phyloP scores from a whole-genome alignment of 2,888 invertebrate species.

The Andrena hattorfiana region DNA sequence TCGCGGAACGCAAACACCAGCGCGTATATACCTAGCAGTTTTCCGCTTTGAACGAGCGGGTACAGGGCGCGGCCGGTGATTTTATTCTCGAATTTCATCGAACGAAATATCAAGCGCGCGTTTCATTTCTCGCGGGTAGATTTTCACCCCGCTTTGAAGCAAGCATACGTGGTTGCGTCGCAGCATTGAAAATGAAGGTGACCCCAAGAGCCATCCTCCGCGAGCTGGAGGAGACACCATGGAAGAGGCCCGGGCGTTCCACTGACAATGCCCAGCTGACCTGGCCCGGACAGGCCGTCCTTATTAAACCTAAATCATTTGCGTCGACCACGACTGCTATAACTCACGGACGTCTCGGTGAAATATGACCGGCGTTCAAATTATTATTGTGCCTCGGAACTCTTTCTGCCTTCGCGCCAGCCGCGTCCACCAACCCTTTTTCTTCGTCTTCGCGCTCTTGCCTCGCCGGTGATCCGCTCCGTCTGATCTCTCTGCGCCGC shows the following conservation, averaged over 20 bases:
- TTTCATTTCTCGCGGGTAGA: background rate
- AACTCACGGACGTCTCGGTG: slow-evolving; percentile 81
- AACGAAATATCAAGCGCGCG: background rate
- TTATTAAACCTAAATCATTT: slow-evolving; percentile 85
- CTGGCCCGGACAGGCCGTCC: slow-evolving; percentile 78
- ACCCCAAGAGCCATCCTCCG: slow-evolving; percentile 7
- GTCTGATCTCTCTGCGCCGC: slow-evolving; percentile 51
- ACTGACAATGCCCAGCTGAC: slow-evolving; percentile 82
- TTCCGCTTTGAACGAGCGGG: slow-evolving; percentile 12
- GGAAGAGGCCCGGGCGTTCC: slow-evolving; percentile 47
- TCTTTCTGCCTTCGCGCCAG: slow-evolving; percentile 51
- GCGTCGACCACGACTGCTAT: slow-evolving; percentile 81
- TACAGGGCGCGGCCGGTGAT: slow-evolving; percentile 9
- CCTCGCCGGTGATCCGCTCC: slow-evolving; percentile 38
- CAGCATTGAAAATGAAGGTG: background rate
- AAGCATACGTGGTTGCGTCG: background rate
- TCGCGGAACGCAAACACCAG: slow-evolving; percentile 7
- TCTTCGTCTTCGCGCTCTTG: background rate
- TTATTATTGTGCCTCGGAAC: slow-evolving; percentile 78
- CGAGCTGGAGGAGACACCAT: slow-evolving; percentile 50
- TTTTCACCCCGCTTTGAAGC: background rate
- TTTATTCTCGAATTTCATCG: slow-evolving; percentile 33
- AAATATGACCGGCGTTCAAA: slow-evolving; percentile 83
- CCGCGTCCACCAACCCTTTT: slow-evolving; percentile 23
- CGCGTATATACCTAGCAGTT: slow-evolving; percentile 2